Conservation (phyloP, 2,888 invertebrate species). For the Drosophila pseudotalamancana region DNA sequence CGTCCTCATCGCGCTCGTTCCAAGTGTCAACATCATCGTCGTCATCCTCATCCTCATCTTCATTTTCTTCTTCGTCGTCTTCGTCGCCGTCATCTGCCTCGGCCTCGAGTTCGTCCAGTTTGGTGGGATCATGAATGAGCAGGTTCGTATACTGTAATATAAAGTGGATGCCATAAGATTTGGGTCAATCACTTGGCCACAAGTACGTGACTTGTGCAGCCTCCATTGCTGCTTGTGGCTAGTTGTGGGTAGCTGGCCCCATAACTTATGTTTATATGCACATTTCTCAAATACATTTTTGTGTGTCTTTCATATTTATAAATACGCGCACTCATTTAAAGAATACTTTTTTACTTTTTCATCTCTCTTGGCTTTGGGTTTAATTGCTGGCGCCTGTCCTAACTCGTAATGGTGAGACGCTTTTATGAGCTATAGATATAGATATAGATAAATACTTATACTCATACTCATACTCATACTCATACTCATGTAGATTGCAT, state of each 20-base stretch:
- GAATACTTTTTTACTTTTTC: slow-evolving; percentile 57
- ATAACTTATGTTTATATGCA: slow-evolving; percentile 26
- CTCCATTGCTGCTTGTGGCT: not conserved
- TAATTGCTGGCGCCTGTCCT: slow-evolving; percentile 71
- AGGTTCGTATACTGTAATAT: slow-evolving; percentile 73
- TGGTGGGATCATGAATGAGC: slow-evolving; percentile 74
- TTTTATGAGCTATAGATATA: no score
- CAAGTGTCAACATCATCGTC: slow-evolving; percentile 7
- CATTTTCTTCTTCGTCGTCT: slow-evolving; percentile 32
- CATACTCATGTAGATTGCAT: slow-evolving; percentile 18
- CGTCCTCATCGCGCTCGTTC: slow-evolving; percentile 34
- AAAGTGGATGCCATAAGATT: slow-evolving; percentile 33
- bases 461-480: no score
- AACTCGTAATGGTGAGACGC: slow-evolving; percentile 33
- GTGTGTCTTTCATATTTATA: slow-evolving; percentile 66
- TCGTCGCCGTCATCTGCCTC: slow-evolving; percentile 26
- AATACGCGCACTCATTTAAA: slow-evolving; percentile 55
- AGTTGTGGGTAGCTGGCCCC: slow-evolving; percentile 1
- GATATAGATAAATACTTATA: no score
- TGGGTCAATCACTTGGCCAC: slow-evolving; percentile 59
- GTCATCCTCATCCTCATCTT: slow-evolving; percentile 31
- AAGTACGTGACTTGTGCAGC: slow-evolving; percentile 56
- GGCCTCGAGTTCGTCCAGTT: slow-evolving; percentile 49
- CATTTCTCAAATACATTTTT: slow-evolving; percentile 42
- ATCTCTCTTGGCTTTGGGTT: slow-evolving; percentile 50